Evolutionary conservation across 2,888 invertebrate species (phyloP), one percentile per base, ranked within the genome.

Genomic region (Microctonus brassicae): DNA sequence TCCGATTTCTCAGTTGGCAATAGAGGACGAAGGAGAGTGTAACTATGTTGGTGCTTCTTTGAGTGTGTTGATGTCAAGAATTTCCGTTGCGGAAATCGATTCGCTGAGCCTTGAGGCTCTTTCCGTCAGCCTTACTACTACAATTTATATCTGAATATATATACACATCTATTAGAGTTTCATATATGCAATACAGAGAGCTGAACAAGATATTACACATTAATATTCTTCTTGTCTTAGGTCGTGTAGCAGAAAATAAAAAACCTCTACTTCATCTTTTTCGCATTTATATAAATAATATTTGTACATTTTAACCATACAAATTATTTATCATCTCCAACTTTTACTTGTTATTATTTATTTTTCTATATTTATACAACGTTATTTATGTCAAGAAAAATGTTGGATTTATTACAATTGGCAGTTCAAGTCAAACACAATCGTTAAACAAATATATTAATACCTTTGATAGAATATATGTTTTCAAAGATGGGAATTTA

Each of bases 1-100:
- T 74, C 72, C 76, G 68, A 75, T 76, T 73, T 71, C 69, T 60
- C 24, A 55, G 36, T 47, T 53, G 36, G 36, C 22, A 42, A 39
- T 62, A 47, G 57, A 34, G 29, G 64, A 53, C 53, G 17, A 61
- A 42, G 57, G 65, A 63, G 39, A 39, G 71, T 9, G 61, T 26
- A 57, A 55, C 55, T 36, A 65, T 39, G 53, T 47, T 58, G 58
- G 0, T 57, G 58, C 53, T 69, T 57, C 47, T 68, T 39, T 69
- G 67, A 62, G 67, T 17, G 47, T 47, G 29, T 22, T 53, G 65
- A 64, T 73, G 73, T 73, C 73, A 71, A 53, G 68, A 75, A 65
- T 75, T 76, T 73, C 62, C 69, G 69, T 63, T 47, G 53, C 66
- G 66, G 63, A 75, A 75, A 71, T 73, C 71, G 70, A 73, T 65